Conservation (phyloP, 2,113 vertebrate genomes). For the Ageneiosus marmoratus region DNA sequence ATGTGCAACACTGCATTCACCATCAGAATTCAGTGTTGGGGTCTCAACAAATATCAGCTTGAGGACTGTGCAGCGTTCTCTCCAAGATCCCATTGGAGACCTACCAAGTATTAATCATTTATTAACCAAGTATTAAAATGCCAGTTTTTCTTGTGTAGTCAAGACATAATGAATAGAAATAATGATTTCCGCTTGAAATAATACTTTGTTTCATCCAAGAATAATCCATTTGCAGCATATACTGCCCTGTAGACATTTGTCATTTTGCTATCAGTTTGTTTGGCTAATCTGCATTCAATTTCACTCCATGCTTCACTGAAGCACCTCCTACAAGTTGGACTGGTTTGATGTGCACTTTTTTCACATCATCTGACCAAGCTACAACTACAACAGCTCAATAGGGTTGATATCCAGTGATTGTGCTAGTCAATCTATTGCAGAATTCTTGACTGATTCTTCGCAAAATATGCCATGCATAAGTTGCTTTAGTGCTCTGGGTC, state of each 20-base stretch:
- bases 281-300: neutral
- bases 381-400: neutral
- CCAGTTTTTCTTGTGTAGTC: neutral
- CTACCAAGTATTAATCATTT: no score
- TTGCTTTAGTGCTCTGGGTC: constrained; percentile 1
- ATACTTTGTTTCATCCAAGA: neutral
- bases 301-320: neutral
- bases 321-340: neutral
- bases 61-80: no score
- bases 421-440: neutral
- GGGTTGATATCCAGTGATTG: neutral
- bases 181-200: neutral
- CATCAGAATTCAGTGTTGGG: no score
- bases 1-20: no score
- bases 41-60: no score
- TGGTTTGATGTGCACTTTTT: neutral
- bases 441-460: neutral
- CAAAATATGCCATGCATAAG: neutral
- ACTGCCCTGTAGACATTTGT: neutral
- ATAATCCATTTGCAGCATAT: neutral
- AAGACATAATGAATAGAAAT: neutral
- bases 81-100: no score
- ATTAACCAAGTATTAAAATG: no score
- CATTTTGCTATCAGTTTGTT: no score
- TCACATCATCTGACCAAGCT: neutral